Evolutionary conservation across 1,140 invertebrate species (phyloP).

Genomic region (Microplitis demolitor): DNA sequence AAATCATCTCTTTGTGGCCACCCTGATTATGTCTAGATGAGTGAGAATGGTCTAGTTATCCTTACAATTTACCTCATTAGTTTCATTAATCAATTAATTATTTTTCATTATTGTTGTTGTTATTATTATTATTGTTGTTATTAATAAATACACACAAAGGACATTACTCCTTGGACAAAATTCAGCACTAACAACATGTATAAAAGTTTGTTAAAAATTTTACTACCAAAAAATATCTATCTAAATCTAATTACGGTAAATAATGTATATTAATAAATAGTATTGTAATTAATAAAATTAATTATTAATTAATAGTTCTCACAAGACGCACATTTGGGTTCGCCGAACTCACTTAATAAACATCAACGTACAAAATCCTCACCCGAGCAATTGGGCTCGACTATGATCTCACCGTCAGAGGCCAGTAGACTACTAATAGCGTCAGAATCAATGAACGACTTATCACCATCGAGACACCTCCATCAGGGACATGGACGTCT

Average conservation of each 20-base stretch:
- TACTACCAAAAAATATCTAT: no score
- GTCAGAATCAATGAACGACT: constrained; percentile 69
- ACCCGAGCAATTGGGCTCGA: constrained; percentile 67
- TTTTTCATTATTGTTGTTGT: no score
- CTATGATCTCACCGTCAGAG: constrained; percentile 57
- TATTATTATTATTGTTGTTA: no score
- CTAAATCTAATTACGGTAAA: not conserved
- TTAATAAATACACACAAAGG: no score
- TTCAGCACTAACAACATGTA: no score
- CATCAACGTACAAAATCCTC: constrained; percentile 75
- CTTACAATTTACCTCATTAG: no score
- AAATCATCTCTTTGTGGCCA: no score
- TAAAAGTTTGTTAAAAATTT: no score
- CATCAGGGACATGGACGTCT: constrained; percentile 51
- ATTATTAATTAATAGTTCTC: constrained; percentile 47
- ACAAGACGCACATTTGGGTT: constrained; percentile 52
- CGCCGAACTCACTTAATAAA: constrained; percentile 54
- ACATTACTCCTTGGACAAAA: no score
- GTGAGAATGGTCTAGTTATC: no score
- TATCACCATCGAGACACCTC: constrained; percentile 57
- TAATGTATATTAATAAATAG: not conserved
- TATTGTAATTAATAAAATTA: not conserved
- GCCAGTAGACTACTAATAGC: constrained; percentile 62
- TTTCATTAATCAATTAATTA: no score
- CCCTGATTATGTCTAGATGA: no score